These are phyloP conservation scores for Blennius ocellaris DNA, from an alignment of 2,113 vertebrate species.

Conservation along the genomic window DNA sequence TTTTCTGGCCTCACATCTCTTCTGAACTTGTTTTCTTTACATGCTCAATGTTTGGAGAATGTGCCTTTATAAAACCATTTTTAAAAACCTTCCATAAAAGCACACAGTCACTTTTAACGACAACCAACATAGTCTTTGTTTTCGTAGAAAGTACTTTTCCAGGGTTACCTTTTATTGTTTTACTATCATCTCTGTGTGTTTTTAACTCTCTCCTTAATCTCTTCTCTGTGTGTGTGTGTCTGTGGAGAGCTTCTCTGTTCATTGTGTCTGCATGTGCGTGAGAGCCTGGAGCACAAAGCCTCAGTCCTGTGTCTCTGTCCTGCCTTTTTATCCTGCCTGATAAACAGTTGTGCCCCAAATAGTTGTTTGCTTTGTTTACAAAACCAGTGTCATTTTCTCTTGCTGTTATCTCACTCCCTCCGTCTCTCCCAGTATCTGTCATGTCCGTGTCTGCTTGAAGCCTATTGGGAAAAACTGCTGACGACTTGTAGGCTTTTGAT, in stretches of 20 bases:
- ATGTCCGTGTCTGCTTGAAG: background rate
- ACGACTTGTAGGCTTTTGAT: background rate
- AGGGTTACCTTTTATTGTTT: slow-evolving; percentile 36
- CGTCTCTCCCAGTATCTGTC: slow-evolving; percentile 13
- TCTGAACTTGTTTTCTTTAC: slow-evolving; percentile 9
- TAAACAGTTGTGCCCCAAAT: slow-evolving; percentile 51
- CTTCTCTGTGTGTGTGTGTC: slow-evolving; percentile 3
- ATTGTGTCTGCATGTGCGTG: too few species aligned
- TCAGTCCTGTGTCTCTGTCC: slow-evolving; percentile 18
- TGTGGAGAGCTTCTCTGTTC: slow-evolving; percentile 2
- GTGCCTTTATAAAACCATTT: slow-evolving; percentile 11
- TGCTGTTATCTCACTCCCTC: slow-evolving; percentile 31
- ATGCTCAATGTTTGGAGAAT: slow-evolving; percentile 26
- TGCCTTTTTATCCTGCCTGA: slow-evolving; percentile 36
- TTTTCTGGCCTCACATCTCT: background rate
- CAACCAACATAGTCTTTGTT: too few species aligned
- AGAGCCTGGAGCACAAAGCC: slow-evolving; percentile 9
- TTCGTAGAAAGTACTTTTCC: slow-evolving; percentile 2
- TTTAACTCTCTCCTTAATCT: slow-evolving; percentile 32
- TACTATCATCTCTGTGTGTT: slow-evolving; percentile 32
- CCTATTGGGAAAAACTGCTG: background rate
- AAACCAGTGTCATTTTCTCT: slow-evolving; percentile 44
- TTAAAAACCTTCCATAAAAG: background rate
- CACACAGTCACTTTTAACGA: background rate
- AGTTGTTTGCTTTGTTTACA: slow-evolving; percentile 52